phyloP scores from a whole-genome alignment of 2,113 vertebrate species.

The Sapayoa aenigma region DNA sequence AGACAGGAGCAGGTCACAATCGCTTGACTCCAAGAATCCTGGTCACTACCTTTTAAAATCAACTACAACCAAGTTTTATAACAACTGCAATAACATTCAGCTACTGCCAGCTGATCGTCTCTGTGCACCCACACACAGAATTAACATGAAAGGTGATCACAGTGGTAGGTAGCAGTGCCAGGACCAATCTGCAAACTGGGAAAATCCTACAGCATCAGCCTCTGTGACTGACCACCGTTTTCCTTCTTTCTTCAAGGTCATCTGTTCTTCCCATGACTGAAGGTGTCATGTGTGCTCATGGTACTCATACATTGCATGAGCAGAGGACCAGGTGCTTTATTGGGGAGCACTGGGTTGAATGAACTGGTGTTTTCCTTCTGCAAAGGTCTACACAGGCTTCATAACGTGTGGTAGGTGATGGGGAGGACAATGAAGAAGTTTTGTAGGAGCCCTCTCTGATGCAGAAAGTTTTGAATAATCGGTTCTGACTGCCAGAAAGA shows the following conservation, averaged over 20 bases:
- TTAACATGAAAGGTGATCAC: rapidly evolving
- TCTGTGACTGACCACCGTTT: rapidly evolving
- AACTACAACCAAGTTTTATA: rapidly evolving
- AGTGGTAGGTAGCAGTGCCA: rapidly evolving
- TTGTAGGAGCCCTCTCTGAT: not conserved
- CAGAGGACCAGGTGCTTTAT: not conserved
- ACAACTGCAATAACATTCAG: not conserved
- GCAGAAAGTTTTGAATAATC: not conserved
- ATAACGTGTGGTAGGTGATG: not conserved
- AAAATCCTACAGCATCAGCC: not conserved
- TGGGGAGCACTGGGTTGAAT: not conserved
- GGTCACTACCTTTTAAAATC: not conserved
- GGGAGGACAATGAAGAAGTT: rapidly evolving
- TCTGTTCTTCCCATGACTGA: not conserved
- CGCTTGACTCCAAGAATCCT: not conserved
- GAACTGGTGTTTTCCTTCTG: not conserved
- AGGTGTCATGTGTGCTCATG: rapidly evolving
- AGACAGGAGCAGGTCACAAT: not conserved
- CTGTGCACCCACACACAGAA: too few species aligned
- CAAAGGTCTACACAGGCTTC: not conserved
- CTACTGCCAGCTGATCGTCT: not conserved
- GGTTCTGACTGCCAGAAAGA: not conserved
- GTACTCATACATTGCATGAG: rapidly evolving
- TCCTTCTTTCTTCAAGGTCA: not conserved
- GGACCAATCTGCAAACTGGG: not conserved